phyloP scores from a whole-genome alignment of 2,888 invertebrate species.

The Cerastis leucographa region DNA sequence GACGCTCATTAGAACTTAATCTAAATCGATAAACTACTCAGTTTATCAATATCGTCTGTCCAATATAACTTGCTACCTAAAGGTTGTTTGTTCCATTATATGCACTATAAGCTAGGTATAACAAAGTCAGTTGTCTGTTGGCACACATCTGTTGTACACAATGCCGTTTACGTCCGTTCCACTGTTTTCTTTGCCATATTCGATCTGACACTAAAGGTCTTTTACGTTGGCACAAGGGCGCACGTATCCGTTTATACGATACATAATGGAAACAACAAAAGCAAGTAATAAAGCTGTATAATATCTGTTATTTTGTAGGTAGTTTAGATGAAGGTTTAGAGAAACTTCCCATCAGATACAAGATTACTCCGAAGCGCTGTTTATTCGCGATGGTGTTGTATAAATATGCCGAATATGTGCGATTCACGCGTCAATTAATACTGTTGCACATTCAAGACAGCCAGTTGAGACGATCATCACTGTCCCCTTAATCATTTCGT shows the following conservation, averaged over 20 bases:
- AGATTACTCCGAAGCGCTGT: slow-evolving; percentile 16
- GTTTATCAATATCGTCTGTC: slow-evolving; percentile 12
- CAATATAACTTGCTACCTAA: slow-evolving; percentile 21
- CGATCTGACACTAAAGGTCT: slow-evolving; percentile 74
- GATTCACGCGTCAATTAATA: slow-evolving; percentile 36
- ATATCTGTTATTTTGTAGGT: background rate
- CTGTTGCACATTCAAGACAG: slow-evolving; percentile 21
- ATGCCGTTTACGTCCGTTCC: slow-evolving; percentile 59
- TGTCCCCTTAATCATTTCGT: slow-evolving; percentile 23
- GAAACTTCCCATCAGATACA: slow-evolving; percentile 11
- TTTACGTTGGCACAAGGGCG: slow-evolving; percentile 72
- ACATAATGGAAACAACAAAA: slow-evolving; percentile 13
- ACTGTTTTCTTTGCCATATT: slow-evolving; percentile 75
- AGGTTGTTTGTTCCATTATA: slow-evolving; percentile 40
- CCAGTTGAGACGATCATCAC: background rate
- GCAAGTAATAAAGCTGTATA: background rate
- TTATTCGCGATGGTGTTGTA: slow-evolving; percentile 12
- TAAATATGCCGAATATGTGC: slow-evolving; percentile 37
- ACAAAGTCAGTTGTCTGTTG: slow-evolving; percentile 43
- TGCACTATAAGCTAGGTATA: slow-evolving; percentile 38
- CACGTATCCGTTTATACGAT: slow-evolving; percentile 39
- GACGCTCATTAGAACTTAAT: background rate
- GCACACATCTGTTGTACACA: slow-evolving; percentile 60
- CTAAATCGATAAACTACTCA: background rate
- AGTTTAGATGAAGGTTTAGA: background rate